Evolutionary conservation across 2,113 vertebrate genomes (phyloP), one percentile per base, ranked within the genome.

Genomic region (Nipponia nippon): DNA sequence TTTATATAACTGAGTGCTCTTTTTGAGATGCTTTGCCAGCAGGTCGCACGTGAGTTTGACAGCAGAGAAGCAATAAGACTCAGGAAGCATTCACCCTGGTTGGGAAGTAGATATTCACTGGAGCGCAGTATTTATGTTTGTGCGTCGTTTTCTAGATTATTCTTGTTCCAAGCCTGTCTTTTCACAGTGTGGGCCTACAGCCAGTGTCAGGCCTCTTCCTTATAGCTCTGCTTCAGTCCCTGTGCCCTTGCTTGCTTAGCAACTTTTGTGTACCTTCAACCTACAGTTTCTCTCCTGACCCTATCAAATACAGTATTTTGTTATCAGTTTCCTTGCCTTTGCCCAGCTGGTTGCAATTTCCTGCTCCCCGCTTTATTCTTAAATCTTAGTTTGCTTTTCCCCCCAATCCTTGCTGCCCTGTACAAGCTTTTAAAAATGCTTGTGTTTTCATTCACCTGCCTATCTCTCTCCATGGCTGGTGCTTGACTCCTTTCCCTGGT

Each of bases 1-100:
- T 69, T 77, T 77, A 25, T 16, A 9, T 56, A 78, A n/a, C 16
- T 2, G 6, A 52, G 20, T 34, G 40, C 32, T 93, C 34, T 58
- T 86, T 90, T 46, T 44, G 63, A 62, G 55, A 11, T 69, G 38
- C 53, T 49, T 84, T 76, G 21, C 19, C 29, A 79, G 36, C 32
- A 63, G 18, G 10, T 63, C 71, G 40, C 29, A 32, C 6, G 0
- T 0, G 0, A 40, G 10, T 89, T 83, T 71, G 78, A 18, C 17
- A 44, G 65, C 13, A 53, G 65, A 82, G 72, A 61, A 62, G 44
- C 42, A 58, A 0, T 2, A 11, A 66, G 38, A 40, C 19, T 87
- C 4, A 1, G 42, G 44, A 89, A 63, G 7, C 63, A 18, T 47
- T 83, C 53, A 49, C 25, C 67, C 49, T 52, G 63, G 8, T 69